A percentile compares a stretch with the other conserved stretches of the same genome.
Evolutionary conservation across 2,888 invertebrate genomes (phyloP).

Genomic region (Athetis lepigone): DNA sequence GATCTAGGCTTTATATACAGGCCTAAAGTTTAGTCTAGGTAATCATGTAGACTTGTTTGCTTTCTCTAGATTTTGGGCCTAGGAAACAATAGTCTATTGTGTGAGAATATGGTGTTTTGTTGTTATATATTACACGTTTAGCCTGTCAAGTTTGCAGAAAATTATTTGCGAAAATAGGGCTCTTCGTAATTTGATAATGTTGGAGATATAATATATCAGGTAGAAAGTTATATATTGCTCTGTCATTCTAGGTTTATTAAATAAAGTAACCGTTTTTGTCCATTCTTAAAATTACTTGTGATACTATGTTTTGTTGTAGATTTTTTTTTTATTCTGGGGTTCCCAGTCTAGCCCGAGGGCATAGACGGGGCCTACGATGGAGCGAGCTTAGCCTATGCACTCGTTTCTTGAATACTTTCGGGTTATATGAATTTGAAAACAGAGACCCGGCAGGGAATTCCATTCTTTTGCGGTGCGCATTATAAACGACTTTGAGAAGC

Average conservation of each 20-base stretch:
- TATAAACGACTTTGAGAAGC: no score
- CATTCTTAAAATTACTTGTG: background rate
- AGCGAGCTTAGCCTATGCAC: no score
- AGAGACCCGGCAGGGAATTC: no score
- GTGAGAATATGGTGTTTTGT: slow-evolving; percentile 35
- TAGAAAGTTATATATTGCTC: background rate
- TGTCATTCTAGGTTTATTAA: background rate
- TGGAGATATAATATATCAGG: background rate
- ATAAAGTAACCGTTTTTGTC: background rate
- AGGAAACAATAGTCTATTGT: slow-evolving; percentile 43
- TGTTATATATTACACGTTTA: slow-evolving; percentile 16
- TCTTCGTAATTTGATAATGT: slow-evolving; percentile 15
- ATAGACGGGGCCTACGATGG: no score
- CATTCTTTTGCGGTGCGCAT: no score
- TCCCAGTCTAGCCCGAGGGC: no score
- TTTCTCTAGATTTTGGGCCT: slow-evolving; percentile 31
- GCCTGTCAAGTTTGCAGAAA: background rate
- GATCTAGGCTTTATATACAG: background rate
- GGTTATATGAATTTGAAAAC: no score
- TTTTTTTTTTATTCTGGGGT: no score
- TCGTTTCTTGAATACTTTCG: no score
- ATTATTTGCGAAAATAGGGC: slow-evolving; percentile 22
- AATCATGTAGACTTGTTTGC: slow-evolving; percentile 13
- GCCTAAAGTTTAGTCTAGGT: slow-evolving; percentile 8
- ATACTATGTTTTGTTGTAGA: no score